A percentile compares a stretch with the other conserved stretches of the same genome.
phyloP scores from a whole-genome alignment of 2,113 vertebrate species.

The Eptatretus burgeri region DNA sequence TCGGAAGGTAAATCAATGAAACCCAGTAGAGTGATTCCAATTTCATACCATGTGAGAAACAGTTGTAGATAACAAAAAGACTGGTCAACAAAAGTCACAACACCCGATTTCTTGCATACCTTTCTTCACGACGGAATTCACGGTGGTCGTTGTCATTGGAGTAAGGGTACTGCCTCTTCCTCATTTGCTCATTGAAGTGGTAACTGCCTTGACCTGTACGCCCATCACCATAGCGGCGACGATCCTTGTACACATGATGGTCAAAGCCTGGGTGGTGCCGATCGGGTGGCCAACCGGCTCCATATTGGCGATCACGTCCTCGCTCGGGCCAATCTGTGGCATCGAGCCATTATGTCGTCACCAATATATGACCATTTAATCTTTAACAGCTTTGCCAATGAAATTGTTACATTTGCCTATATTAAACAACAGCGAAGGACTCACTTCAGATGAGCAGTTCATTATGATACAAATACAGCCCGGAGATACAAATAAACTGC shows the following conservation, averaged over 20 bases:
- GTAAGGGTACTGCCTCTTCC: constrained; percentile 66
- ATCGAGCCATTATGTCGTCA: constrained; percentile 59
- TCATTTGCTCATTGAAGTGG: constrained; percentile 38
- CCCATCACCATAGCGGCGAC: constrained; percentile 38
- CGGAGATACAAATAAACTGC: neutral
- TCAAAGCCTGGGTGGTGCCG: constrained; percentile 67
- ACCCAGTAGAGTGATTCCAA: neutral
- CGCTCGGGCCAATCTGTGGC: constrained; percentile 32
- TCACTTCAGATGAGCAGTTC: neutral
- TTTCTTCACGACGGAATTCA: constrained; percentile 68
- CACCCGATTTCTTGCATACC: neutral
- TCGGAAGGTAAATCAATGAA: neutral
- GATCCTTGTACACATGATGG: constrained; percentile 54
- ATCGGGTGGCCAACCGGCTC: constrained; percentile 54
- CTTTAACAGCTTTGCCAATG: constrained; percentile 18
- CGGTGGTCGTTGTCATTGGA: constrained; percentile 64
- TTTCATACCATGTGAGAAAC: neutral
- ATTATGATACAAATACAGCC: neutral
- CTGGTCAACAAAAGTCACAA: neutral
- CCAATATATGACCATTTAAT: constrained; percentile 66
- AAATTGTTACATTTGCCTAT: neutral
- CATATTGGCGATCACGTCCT: constrained; percentile 45
- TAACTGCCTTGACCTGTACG: constrained; percentile 48
- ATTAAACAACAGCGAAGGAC: neutral
- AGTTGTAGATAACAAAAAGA: too few relatives aligned